Base-by-base conservation (phyloP, 2,113 vertebrate genomes). In the Cyprinodon brontotheroides region DNA sequence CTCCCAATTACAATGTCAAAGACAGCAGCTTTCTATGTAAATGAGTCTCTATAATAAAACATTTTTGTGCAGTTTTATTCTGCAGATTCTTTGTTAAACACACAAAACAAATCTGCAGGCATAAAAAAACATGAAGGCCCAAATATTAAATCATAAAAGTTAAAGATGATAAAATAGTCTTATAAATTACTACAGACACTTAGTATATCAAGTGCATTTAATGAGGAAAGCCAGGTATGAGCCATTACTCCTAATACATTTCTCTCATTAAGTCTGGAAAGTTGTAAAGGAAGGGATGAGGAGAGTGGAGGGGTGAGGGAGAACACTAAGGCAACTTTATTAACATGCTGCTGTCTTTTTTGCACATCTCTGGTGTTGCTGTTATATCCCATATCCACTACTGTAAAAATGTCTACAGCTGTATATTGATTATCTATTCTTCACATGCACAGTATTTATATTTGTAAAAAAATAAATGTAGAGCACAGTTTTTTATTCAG, bases 151-250 rank as follows among this genome's bases (percentile, higher is more conserved):
- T 0, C 64, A 2, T 59, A 10, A 63, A 79, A 9, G 76, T 66
- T 82, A 36, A 72, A 79, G 62, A 78, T 80, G 83, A 87, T 84
- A 3, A 3, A 59, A 82, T n/a, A 43, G 64, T 47, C 77, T 0
- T 9, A 65, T 84, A 72, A 82, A 86, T 77, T 45, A 71, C 66
- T 20, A 11, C 15, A 73, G 85, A 87, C 87, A 75, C 74, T 86
- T 66, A 66, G 76, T 80, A 86, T 71, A 81, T 80, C 81, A 80
- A 70, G 57, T 71, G 70, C 4, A 63, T 70, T 57, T 68, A 75
- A 81, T 72, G 73, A 77, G 37, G 57, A 59, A 59, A 62, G 72
- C 72, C 75, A 67, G 15, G 15, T 76, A 15, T 2, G 41, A 78
- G 79, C 20, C 66, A 40, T 86, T 74, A 60, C 22, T 78, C 37